Conservation (phyloP, 2,888 invertebrate species). For the Xanthorhoe designata region DNA sequence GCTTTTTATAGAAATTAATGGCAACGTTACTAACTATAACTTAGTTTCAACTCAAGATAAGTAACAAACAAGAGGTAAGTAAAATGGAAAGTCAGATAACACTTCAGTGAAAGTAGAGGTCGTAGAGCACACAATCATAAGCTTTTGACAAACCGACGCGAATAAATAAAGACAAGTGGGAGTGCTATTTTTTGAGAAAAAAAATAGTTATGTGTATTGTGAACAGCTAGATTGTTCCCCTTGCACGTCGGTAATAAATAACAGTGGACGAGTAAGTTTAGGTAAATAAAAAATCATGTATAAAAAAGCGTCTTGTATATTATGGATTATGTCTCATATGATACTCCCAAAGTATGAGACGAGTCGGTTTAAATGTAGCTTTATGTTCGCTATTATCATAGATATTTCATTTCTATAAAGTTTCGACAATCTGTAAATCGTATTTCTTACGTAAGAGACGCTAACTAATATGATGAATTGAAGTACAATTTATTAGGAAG, state of each 20-base stretch:
- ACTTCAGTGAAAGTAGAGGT: conserved; percentile 48
- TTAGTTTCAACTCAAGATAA: conserved; percentile 8
- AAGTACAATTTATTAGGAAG: neutral
- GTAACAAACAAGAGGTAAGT: conserved; percentile 20
- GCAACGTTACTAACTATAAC: no score
- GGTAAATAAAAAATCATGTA: no score
- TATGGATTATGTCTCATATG: no score
- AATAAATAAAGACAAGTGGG: neutral
- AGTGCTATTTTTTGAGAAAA: no score
- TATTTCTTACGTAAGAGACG: neutral
- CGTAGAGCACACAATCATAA: conserved; percentile 34
- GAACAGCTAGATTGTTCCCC: no score
- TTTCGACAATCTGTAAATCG: neutral
- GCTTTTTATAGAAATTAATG: no score
- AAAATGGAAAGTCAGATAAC: conserved; percentile 40
- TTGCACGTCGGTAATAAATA: no score
- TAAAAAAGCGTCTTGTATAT: no score
- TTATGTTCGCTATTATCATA: neutral
- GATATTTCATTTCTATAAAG: neutral
- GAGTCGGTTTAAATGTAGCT: neutral
- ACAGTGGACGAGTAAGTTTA: no score
- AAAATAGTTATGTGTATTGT: no score
- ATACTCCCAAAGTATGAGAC: no score
- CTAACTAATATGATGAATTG: neutral
- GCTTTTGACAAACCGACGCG: conserved; percentile 1